phyloP scores from a whole-genome alignment of 2,113 vertebrate species.

The Melanerpes aurifrons region DNA sequence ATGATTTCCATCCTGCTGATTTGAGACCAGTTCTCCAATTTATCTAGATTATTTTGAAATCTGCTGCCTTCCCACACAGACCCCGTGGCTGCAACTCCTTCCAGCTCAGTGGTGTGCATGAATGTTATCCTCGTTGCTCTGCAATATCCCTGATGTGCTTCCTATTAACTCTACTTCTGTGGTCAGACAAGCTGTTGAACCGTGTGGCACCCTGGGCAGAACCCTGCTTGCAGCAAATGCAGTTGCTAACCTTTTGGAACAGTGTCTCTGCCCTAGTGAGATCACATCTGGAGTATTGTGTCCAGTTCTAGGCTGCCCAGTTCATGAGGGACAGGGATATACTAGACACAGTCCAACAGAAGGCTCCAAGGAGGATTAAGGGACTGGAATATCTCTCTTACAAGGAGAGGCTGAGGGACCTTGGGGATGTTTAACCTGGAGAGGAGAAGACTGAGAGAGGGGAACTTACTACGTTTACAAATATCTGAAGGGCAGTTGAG shows the following conservation, averaged over 20 bases:
- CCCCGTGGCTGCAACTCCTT: background rate
- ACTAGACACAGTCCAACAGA: too few relatives aligned
- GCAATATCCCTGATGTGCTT: background rate
- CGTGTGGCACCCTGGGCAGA: accelerated
- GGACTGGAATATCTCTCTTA: too few relatives aligned
- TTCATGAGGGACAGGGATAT: too few relatives aligned
- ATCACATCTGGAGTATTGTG: too few relatives aligned
- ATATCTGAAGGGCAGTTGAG: too few relatives aligned
- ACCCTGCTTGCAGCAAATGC: background rate
- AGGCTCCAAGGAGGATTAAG: too few relatives aligned
- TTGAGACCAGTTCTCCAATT: constrained; percentile 38
- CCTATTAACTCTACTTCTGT: background rate
- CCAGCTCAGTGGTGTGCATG: background rate
- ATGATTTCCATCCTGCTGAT: constrained; percentile 54
- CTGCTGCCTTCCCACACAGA: background rate
- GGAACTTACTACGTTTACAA: too few relatives aligned
- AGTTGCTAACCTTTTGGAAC: background rate
- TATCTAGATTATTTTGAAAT: constrained; percentile 39
- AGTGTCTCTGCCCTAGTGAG: background rate
- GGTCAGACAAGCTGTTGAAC: background rate
- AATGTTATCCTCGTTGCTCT: background rate
- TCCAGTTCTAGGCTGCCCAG: too few relatives aligned
- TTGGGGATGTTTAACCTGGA: too few relatives aligned
- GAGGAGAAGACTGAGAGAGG: too few relatives aligned
- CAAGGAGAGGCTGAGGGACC: too few relatives aligned